Conservation (phyloP, 2,113 vertebrate genomes). For the Megaceryle torquata region DNA sequence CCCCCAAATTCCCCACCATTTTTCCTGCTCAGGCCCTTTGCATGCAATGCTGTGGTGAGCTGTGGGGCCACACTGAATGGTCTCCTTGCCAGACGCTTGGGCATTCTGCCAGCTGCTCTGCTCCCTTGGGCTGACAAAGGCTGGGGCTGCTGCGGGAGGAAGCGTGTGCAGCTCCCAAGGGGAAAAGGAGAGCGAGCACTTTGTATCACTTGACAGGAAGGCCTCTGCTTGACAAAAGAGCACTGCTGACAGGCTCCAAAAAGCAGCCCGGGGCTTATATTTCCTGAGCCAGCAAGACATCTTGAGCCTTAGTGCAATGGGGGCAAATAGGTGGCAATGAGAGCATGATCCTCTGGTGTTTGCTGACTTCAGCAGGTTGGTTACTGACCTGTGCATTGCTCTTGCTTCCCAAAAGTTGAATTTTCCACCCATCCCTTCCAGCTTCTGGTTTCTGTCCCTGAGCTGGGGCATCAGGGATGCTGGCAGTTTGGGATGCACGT, state of each 20-base stretch:
- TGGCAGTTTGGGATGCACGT: neutral
- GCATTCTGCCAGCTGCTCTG: neutral
- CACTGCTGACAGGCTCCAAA: constrained; percentile 43
- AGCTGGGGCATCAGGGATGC: neutral
- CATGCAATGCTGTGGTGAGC: neutral
- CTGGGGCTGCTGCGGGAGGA: constrained; percentile 7
- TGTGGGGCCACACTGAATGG: neutral
- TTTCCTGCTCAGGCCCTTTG: neutral
- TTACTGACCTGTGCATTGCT: neutral
- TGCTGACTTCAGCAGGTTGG: neutral
- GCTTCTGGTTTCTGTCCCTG: neutral
- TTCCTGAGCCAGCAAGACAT: constrained; percentile 23
- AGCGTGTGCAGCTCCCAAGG: neutral
- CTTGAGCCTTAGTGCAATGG: neutral
- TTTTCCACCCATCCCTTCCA: neutral
- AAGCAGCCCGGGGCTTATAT: neutral
- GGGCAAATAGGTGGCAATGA: neutral
- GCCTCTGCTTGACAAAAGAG: constrained; percentile 56
- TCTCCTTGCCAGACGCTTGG: neutral
- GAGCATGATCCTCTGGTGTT: neutral
- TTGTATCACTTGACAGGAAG: constrained; percentile 61
- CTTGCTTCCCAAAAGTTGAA: neutral
- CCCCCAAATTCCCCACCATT: neutral
- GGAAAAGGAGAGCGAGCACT: constrained; percentile 49
- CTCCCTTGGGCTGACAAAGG: constrained; percentile 14